Conservation (phyloP, 1,140 invertebrate species). For the Cylas formicarius region DNA sequence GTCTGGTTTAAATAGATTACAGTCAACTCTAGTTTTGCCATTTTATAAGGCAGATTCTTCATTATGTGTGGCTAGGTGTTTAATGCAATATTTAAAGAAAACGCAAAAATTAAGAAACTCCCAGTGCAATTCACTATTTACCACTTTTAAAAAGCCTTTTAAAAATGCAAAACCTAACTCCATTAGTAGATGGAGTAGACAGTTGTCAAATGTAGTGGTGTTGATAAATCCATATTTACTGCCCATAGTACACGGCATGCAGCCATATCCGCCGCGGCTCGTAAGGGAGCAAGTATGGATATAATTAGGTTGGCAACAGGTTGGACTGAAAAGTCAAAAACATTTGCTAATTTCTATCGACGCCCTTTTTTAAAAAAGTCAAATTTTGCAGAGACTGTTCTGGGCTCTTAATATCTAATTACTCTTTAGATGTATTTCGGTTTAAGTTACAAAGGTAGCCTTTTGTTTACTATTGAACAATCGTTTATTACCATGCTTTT, state of each 20-base stretch:
- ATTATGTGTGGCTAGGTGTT: slow-evolving; percentile 4
- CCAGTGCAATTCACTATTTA: neutral
- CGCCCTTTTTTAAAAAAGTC: slow-evolving; percentile 23
- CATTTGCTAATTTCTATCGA: slow-evolving; percentile 32
- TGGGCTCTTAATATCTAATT: too few relatives aligned
- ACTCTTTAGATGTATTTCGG: too few relatives aligned
- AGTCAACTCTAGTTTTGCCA: neutral
- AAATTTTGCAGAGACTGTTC: slow-evolving; percentile 33
- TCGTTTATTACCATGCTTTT: too few relatives aligned
- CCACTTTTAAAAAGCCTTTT: slow-evolving; percentile 21
- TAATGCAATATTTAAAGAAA: slow-evolving; percentile 3
- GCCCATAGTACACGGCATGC: slow-evolving; percentile 24
- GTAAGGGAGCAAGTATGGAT: slow-evolving; percentile 23
- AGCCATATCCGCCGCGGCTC: slow-evolving; percentile 22
- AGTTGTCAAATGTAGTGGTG: slow-evolving; percentile 8
- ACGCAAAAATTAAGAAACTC: slow-evolving; percentile 1
- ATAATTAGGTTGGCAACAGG: slow-evolving; percentile 26
- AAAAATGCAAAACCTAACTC: slow-evolving; percentile 18
- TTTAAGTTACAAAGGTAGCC: too few relatives aligned
- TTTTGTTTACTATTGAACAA: too few relatives aligned
- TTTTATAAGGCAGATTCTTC: neutral
- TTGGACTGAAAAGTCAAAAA: slow-evolving; percentile 27
- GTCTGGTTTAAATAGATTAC: neutral
- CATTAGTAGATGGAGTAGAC: slow-evolving; percentile 27
- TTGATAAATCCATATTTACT: slow-evolving; percentile 19